Base-by-base conservation (phyloP, 1,140 invertebrate genomes). In the Zaprionus tsacasi region DNA sequence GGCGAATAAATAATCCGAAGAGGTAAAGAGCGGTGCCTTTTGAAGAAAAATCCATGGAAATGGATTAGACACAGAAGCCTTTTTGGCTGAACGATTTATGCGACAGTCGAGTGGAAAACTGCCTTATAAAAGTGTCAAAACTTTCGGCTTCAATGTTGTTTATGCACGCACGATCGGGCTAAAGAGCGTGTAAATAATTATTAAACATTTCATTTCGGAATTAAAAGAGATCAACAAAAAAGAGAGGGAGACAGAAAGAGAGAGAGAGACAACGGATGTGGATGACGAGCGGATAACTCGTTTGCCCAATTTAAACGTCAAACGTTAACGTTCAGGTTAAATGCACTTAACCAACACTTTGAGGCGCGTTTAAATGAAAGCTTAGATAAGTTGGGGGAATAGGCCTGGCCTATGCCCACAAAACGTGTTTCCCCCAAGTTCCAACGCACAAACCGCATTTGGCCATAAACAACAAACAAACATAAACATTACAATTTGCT, bases 71-170 rank as follows among this genome's bases (percentile, higher is more conserved):
- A 77, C 76, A 67, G 79, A 63, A 87, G 82, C 77, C 74, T 88
- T 74, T 74, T 82, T 65, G 48, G 76, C 64, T 72, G 82, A 89
- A 79, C 89, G 81, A 85, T 89, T 89, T 89, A 89, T 89, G 81
- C 57, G 85, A 85, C 85, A 90, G 72, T 55, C 81, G 56, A 83
- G 85, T 59, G 81, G 78, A 76, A 73, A 89, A 85, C 81, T 89
- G 85, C 78, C 81, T 81, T 89, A 89, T 89, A 89, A 89, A 89
- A 89, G 86, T 89, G 85, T 89, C 85, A 89, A 85, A 89, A 89
- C 74, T 78, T 77, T 85, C 70, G 72, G 76, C 81, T 48, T 54
- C 21, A 54, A 60, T 67, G 75, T 78, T 75, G 72, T 89, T 89
- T 89, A 90, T 89, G 85, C 59, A 45, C 40, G 38, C 68, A 78